phyloP scores from a whole-genome alignment of 2,113 vertebrate genomes.

The Peromyscus polionotus region DNA sequence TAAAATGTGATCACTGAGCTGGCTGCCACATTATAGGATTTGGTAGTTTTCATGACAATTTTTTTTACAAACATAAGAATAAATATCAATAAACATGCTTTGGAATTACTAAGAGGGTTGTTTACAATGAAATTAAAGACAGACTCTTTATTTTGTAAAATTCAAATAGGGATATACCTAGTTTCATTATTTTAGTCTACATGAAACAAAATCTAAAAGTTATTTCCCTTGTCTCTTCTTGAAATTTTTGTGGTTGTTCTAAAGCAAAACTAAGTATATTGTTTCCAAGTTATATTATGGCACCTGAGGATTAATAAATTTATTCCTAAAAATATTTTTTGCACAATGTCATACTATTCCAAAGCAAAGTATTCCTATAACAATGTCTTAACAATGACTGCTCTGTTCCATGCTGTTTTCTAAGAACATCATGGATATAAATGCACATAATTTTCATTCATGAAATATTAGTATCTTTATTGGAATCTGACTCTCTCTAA shows the following conservation, averaged over 20 bases:
- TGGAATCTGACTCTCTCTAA: neutral
- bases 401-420: neutral
- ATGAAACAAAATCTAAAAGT: conserved; percentile 48
- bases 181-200: conserved; percentile 46
- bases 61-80: conserved; percentile 77
- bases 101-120: neutral
- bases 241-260: conserved; percentile 33
- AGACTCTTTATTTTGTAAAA: conserved; percentile 28
- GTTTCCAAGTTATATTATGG: conserved; percentile 32
- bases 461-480: conserved; percentile 3
- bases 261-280: neutral
- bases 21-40: conserved; percentile 69
- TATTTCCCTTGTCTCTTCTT: conserved; percentile 27
- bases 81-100: conserved; percentile 80
- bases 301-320: neutral
- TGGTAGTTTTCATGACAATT: conserved; percentile 85
- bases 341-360: neutral
- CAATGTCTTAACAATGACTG: neutral
- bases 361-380: conserved; percentile 34
- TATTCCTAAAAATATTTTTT: conserved; percentile 9
- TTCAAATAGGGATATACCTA: conserved; percentile 44
- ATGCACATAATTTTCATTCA: conserved; percentile 45
- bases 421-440: neutral
- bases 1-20: conserved; percentile 73
- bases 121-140: neutral